Evolutionary conservation across 2,113 vertebrate species (phyloP).

Genomic region (Vidua chalybeata): DNA sequence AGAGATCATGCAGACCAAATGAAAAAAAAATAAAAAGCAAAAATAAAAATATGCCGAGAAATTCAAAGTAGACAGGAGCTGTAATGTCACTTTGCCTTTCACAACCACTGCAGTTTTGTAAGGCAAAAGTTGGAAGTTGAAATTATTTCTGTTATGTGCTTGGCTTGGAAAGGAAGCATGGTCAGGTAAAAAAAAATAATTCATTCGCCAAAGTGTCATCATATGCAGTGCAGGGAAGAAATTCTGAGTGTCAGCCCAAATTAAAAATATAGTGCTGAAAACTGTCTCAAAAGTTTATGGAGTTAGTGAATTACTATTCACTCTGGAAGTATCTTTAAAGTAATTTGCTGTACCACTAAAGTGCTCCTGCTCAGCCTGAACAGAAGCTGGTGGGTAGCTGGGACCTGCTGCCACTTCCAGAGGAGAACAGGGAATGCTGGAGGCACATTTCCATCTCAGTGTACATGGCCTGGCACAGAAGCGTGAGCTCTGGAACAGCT

Average conservation of each 20-base stretch:
- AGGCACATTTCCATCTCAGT: not conserved
- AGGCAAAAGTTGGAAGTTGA: not conserved
- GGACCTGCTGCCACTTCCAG: not conserved
- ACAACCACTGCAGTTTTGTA: not conserved
- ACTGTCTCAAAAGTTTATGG: not conserved
- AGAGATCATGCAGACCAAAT: slow-evolving; percentile 30
- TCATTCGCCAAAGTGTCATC: not conserved
- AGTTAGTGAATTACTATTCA: not conserved
- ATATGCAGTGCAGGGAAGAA: not conserved
- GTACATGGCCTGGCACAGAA: not conserved
- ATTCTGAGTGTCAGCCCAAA: not conserved
- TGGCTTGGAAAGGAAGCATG: not conserved
- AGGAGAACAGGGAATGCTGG: not conserved
- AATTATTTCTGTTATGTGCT: slow-evolving; percentile 17
- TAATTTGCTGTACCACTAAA: not conserved
- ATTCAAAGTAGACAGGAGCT: slow-evolving; percentile 13
- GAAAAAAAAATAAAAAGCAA: not conserved
- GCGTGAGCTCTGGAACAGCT: not conserved
- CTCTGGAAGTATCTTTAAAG: not conserved
- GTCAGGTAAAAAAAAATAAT: not conserved
- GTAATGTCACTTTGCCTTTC: not conserved
- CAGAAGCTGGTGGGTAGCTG: not conserved
- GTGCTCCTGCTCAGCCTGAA: not conserved
- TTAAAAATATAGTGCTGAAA: not conserved
- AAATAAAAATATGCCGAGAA: not conserved